These are phyloP conservation scores for Centropristis striata DNA, from an alignment of 2,113 vertebrate species.

Conservation along the genomic window DNA sequence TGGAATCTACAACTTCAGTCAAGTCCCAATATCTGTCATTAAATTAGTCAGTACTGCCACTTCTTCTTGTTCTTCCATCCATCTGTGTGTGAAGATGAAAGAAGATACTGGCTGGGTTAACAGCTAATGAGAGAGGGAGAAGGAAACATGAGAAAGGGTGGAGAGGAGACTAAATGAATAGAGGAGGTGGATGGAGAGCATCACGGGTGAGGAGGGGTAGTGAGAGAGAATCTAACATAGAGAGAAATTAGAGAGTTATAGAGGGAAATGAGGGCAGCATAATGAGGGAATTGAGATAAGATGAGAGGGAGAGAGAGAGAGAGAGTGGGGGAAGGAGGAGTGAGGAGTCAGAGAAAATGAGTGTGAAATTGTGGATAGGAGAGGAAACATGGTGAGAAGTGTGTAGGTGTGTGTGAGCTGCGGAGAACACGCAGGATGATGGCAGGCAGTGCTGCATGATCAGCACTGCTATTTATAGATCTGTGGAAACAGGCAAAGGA, in stretches of 20 bases:
- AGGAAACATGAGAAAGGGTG: background rate
- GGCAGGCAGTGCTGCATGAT: slow-evolving; percentile 61
- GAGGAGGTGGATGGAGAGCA: slow-evolving; percentile 25
- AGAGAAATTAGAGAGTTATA: slow-evolving; percentile 29
- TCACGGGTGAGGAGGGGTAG: background rate
- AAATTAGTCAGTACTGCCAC: background rate
- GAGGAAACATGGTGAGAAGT: slow-evolving; percentile 8
- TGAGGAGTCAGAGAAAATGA: slow-evolving; percentile 11
- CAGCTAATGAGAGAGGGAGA: slow-evolving; percentile 12
- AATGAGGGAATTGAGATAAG: slow-evolving; percentile 48
- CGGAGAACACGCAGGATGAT: slow-evolving; percentile 46
- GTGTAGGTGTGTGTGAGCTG: slow-evolving; percentile 38
- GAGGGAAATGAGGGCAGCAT: slow-evolving; percentile 42
- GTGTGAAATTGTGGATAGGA: slow-evolving; percentile 19
- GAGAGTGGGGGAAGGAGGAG: background rate
- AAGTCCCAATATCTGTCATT: slow-evolving; percentile 1
- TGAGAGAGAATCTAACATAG: slow-evolving; percentile 9
- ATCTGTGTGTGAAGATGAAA: slow-evolving; percentile 16
- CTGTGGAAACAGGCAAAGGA: slow-evolving; percentile 59
- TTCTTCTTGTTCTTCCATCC: slow-evolving; percentile 16
- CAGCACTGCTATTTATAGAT: slow-evolving; percentile 77
- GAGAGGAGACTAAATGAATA: slow-evolving; percentile 18
- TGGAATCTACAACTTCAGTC: slow-evolving; percentile 4
- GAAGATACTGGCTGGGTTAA: background rate
- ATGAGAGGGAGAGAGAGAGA: slow-evolving; percentile 16